phyloP scores from a whole-genome alignment of 1,140 invertebrate species.

The Bombus balteatus region DNA sequence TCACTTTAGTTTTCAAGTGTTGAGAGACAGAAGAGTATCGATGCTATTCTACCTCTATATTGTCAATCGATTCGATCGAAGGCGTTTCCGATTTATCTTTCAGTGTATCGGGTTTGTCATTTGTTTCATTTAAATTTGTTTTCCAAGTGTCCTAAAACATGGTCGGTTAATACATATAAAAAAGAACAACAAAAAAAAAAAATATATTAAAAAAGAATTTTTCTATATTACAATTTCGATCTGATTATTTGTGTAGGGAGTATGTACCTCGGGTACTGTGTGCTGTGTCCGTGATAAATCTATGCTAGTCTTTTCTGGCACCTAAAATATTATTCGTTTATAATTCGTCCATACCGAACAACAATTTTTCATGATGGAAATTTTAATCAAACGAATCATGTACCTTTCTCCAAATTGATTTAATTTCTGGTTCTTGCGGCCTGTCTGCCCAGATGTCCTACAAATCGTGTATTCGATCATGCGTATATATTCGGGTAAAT shows the following conservation, averaged over 20 bases:
- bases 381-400: neutral
- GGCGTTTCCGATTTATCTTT: constrained; percentile 2
- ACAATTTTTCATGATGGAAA: neutral
- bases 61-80: neutral
- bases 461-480: neutral
- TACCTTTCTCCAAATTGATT: constrained; percentile 39
- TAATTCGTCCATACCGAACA: too few relatives aligned
- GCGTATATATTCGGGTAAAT: neutral
- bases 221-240: too few relatives aligned
- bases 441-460: constrained; percentile 47
- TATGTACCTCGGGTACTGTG: constrained; percentile 1
- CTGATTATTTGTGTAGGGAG: neutral
- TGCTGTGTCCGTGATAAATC: neutral
- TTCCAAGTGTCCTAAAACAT: constrained; percentile 28
- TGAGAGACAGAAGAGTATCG: neutral
- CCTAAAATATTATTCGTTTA: constrained; percentile 9
- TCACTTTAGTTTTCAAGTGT: neutral
- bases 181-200: neutral
- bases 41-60: constrained; percentile 26
- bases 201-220: too few relatives aligned
- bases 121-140: neutral
- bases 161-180: neutral
- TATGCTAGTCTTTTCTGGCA: neutral
- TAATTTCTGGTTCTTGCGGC: constrained; percentile 29
- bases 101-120: neutral